These are phyloP conservation scores for Cataglyphis hispanica DNA, from an alignment of 1,140 invertebrate genomes.

Conservation along the genomic window DNA sequence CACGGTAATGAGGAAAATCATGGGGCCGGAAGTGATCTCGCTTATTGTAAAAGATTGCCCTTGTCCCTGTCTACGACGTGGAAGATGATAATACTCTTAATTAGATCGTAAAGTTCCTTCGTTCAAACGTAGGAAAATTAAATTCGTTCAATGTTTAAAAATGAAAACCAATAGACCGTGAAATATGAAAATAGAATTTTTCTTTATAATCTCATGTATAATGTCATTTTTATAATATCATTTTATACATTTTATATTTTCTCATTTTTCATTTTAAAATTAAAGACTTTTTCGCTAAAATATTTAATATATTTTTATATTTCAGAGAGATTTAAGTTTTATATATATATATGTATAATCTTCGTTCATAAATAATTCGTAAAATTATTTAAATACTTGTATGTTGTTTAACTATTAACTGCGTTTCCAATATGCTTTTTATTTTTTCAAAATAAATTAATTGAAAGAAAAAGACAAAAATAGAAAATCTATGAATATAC, in stretches of 20 bases:
- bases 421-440: not conserved
- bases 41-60: constrained; percentile 52
- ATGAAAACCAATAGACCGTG: constrained; percentile 15
- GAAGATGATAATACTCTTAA: constrained; percentile 61
- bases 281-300: not conserved
- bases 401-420: constrained; percentile 18
- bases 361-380: not conserved
- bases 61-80: constrained; percentile 17
- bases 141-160: constrained; percentile 5
- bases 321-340: not conserved
- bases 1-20: constrained; percentile 64
- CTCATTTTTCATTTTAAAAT: not conserved
- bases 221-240: not conserved
- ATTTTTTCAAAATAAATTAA: constrained; percentile 19
- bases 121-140: constrained; percentile 37
- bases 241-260: not conserved
- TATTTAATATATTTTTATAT: not conserved
- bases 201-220: constrained; percentile 15
- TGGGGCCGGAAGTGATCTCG: constrained; percentile 50
- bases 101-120: constrained; percentile 32
- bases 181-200: not conserved
- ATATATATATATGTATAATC: not conserved
- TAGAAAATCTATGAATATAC: not conserved
- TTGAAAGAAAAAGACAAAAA: not conserved
- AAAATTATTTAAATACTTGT: not conserved